phyloP scores from a whole-genome alignment of 2,113 vertebrate genomes.

The Callithrix jacchus region DNA sequence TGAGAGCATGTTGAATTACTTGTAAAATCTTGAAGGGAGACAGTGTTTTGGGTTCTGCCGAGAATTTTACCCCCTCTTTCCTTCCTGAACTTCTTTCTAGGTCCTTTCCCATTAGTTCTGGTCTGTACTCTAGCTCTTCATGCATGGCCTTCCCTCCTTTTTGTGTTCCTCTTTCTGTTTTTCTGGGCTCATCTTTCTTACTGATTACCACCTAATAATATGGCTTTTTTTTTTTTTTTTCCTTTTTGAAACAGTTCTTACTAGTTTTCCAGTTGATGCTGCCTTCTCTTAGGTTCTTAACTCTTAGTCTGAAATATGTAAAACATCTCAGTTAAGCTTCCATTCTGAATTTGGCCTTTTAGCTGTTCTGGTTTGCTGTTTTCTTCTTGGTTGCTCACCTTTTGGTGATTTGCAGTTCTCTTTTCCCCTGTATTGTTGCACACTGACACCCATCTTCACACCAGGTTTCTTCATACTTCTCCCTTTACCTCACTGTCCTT shows the following conservation, averaged over 20 bases:
- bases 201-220: not conserved
- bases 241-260: not conserved
- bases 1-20: not conserved
- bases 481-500: not conserved
- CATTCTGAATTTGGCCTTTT: not conserved
- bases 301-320: not conserved
- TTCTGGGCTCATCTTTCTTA: not conserved
- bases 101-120: not conserved
- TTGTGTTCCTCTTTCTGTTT: not conserved
- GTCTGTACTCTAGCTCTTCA: not conserved
- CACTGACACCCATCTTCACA: rapidly evolving
- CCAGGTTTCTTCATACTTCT: not conserved
- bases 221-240: not conserved
- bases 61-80: not conserved
- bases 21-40: not conserved
- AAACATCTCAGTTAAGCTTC: not conserved
- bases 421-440: rapidly evolving
- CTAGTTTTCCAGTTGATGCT: not conserved
- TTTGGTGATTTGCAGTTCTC: not conserved
- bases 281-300: not conserved
- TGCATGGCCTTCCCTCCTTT: too few species aligned
- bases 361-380: not conserved
- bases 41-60: not conserved
- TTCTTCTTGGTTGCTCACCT: not conserved
- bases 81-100: not conserved